Conservation (phyloP, 2,888 invertebrate species). For the Ophraella communa region DNA sequence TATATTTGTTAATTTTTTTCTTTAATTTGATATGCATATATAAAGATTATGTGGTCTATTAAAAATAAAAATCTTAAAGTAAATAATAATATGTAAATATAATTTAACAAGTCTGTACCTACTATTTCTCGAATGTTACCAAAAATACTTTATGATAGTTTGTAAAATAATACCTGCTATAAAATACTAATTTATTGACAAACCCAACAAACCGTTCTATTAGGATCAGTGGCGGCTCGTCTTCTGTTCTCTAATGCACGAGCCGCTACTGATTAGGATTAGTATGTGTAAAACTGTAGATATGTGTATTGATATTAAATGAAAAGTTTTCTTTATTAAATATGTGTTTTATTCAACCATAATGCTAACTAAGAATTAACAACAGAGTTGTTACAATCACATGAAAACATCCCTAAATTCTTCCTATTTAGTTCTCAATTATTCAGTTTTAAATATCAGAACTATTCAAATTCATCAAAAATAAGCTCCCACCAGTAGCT, state of each 20-base stretch:
- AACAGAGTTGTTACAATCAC: neutral
- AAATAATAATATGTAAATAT: neutral
- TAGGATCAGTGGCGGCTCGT: too few species aligned
- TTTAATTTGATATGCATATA: neutral
- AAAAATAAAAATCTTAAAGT: neutral
- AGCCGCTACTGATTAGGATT: neutral
- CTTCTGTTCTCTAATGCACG: too few species aligned
- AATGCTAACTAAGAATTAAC: neutral
- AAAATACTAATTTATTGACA: neutral
- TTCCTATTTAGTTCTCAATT: too few species aligned
- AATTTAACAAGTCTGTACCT: neutral
- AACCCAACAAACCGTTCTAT: neutral
- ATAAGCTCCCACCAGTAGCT: too few species aligned
- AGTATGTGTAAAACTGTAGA: neutral
- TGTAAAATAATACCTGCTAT: neutral
- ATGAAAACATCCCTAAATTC: too few species aligned
- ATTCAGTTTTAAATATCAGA: too few species aligned
- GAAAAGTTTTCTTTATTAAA: neutral
- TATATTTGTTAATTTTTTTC: slow-evolving; percentile 5
- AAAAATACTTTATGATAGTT: neutral
- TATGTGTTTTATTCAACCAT: neutral
- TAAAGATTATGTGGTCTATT: neutral
- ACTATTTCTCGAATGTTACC: neutral
- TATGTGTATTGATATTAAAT: neutral
- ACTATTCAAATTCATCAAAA: too few species aligned